Conservation (phyloP, 2,113 vertebrate genomes). For the Chitala chitala region DNA sequence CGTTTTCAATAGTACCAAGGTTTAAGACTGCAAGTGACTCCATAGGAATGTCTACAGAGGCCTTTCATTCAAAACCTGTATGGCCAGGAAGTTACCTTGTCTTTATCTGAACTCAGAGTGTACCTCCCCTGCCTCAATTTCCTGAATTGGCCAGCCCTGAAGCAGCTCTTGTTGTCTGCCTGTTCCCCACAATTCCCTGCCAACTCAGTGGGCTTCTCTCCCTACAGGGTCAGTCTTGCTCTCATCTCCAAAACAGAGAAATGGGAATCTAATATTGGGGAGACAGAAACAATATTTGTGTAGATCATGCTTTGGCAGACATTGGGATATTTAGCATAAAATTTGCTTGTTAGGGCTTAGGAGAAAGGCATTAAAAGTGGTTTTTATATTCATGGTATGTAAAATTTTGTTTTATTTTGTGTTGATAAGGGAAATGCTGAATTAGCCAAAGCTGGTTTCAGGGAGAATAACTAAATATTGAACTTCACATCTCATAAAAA, state of each 20-base stretch:
- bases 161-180: constrained; percentile 5
- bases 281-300: constrained; percentile 23
- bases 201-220: background rate
- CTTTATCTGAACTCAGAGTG: constrained; percentile 16
- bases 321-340: constrained; percentile 37
- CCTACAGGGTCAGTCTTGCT: background rate
- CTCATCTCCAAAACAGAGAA: constrained; percentile 24
- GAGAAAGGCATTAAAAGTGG: background rate
- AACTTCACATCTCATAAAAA: background rate
- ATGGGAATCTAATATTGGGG: constrained; percentile 24
- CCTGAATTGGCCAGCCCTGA: constrained; percentile 22
- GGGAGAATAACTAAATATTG: background rate
- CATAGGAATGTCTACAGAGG: background rate
- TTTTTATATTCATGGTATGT: background rate
- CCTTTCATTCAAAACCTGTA: constrained; percentile 11
- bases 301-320: constrained; percentile 34
- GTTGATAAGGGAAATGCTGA: background rate
- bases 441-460: background rate
- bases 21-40: background rate
- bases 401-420: background rate
- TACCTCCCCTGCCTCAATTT: constrained; percentile 11
- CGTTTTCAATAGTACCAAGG: constrained; percentile 1
- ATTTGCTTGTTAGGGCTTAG: constrained; percentile 32
- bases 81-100: constrained; percentile 20
- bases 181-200: background rate